Evolutionary conservation across 1,140 invertebrate genomes (phyloP), one percentile per base, ranked within the genome.

Genomic region (Sesamia nonagrioides): DNA sequence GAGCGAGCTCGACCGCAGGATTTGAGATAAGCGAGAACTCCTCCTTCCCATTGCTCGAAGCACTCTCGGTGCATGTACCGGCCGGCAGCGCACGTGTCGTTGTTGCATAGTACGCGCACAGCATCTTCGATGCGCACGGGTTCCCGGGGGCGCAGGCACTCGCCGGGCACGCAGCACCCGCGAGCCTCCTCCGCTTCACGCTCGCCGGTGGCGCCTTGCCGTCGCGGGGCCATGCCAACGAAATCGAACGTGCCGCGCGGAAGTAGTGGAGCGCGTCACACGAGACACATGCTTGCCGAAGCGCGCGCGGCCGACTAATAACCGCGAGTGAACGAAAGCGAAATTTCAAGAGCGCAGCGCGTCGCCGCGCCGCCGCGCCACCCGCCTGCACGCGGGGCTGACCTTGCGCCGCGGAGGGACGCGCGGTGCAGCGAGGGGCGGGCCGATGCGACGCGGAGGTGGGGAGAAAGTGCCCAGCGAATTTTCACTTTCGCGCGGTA

Each of bases 1-100:
- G 97, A 98, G 17, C 98, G 96, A 2, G 98, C 98, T 17, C 98
- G 95, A 13, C 98, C 98, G 94, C 97, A 98, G 7, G 97, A 97
- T 89, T 98, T 98, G 58, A 99, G 96, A 88, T 98, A 99, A 45
- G 97, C 97, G 78, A 99, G 96, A 17, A 99, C 97, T 6, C 96
- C 96, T 90, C 97, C 97, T 94, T 99, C 98, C 98, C 98, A 99
- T 66, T 97, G 96, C 40, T 99, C 98, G 95, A 99, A 99, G 95
- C 99, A 99, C 87, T 98, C 97, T 79, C 97, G 96, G 95, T 99
- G 99, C 98, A 99, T 99, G 94, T 97, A 99, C 88, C 97, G 96
- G 21, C 98, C 98, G 82, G 96, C 95, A 56, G 96, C 95, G 95
- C 99, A 99, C 79, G 97, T 96, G 85, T 99, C 98, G 95, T 99